Evolutionary conservation across 2,113 vertebrate genomes (phyloP).

Genomic region (Vanacampus margaritifer): DNA sequence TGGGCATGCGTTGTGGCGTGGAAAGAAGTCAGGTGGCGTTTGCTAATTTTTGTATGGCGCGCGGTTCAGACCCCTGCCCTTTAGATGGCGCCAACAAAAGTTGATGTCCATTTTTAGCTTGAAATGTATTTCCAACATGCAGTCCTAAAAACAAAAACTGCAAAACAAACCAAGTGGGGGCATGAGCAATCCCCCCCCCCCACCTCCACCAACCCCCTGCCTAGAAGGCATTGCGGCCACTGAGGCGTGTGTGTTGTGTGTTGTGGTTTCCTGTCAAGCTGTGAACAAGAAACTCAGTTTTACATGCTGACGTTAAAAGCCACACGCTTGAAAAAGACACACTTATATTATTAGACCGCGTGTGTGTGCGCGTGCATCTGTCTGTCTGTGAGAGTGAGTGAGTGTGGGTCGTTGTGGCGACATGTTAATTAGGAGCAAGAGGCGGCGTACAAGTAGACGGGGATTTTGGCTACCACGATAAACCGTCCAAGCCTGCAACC

Average conservation of each 20-base stretch:
- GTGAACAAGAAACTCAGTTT: slow-evolving; percentile 5
- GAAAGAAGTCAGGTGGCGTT: too few species aligned
- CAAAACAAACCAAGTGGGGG: too few species aligned
- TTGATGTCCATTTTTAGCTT: too few species aligned
- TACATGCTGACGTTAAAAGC: not conserved
- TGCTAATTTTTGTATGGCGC: too few species aligned
- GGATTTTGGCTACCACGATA: not conserved
- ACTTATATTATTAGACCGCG: not conserved
- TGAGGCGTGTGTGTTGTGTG: slow-evolving; percentile 1
- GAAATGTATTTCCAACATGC: too few species aligned
- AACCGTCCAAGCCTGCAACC: too few species aligned
- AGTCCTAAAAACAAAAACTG: too few species aligned
- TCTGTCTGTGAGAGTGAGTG: not conserved
- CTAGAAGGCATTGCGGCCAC: not conserved
- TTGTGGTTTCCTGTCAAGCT: slow-evolving; percentile 10
- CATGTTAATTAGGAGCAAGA: not conserved
- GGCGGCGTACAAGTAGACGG: not conserved
- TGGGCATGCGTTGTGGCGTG: too few species aligned
- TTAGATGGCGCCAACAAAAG: too few species aligned
- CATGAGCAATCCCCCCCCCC: not conserved
- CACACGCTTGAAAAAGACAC: not conserved
- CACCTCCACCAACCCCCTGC: too few species aligned
- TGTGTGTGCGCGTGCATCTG: not conserved
- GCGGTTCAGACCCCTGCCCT: too few species aligned
- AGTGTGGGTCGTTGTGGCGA: not conserved